A percentile compares a stretch with the other conserved stretches of the same genome.
Evolutionary conservation across 2,797 vertebrate species (phyloP).

Genomic region (Setipinna tenuifilis): DNA sequence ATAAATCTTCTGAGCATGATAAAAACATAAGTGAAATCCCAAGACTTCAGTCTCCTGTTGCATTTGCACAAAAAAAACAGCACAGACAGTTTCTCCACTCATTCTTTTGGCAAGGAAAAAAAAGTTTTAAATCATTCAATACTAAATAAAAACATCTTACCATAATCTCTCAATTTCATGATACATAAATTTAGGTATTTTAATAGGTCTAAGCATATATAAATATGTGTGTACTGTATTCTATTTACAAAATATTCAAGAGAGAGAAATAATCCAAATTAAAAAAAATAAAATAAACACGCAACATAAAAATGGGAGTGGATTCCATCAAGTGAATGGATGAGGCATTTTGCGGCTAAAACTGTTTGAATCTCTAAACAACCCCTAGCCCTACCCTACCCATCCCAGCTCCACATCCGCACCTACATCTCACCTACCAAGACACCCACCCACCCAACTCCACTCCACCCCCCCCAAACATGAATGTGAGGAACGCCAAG

Average conservation of each 20-base stretch:
- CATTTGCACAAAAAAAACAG: slow-evolving; percentile 20
- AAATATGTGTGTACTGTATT: slow-evolving; percentile 43
- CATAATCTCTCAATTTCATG: slow-evolving; percentile 27
- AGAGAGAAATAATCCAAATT: neutral
- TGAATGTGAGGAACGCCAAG: neutral
- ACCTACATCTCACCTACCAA: too few species aligned
- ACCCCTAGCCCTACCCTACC: neutral
- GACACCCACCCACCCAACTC: neutral
- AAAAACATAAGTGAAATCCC: slow-evolving; percentile 18
- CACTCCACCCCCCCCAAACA: neutral
- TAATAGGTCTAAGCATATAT: slow-evolving; percentile 34
- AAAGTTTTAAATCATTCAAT: slow-evolving; percentile 28
- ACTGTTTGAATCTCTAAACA: neutral
- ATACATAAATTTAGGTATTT: slow-evolving; percentile 27
- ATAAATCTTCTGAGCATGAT: slow-evolving; percentile 37
- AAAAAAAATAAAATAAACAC: neutral
- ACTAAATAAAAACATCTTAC: slow-evolving; percentile 39
- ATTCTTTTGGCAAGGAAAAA: slow-evolving; percentile 34
- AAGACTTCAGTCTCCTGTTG: neutral
- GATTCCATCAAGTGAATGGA: slow-evolving; percentile 15
- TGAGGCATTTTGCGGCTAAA: slow-evolving; percentile 22
- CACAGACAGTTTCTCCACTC: slow-evolving; percentile 37
- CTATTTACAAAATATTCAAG: slow-evolving; percentile 49
- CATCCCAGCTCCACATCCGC: neutral
- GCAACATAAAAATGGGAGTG: slow-evolving; percentile 14